A percentile compares a stretch with the other conserved stretches of the same genome.
These are phyloP conservation scores for Lepidothrix coronata DNA, from an alignment of 2,113 vertebrate genomes.

Conservation along the genomic window DNA sequence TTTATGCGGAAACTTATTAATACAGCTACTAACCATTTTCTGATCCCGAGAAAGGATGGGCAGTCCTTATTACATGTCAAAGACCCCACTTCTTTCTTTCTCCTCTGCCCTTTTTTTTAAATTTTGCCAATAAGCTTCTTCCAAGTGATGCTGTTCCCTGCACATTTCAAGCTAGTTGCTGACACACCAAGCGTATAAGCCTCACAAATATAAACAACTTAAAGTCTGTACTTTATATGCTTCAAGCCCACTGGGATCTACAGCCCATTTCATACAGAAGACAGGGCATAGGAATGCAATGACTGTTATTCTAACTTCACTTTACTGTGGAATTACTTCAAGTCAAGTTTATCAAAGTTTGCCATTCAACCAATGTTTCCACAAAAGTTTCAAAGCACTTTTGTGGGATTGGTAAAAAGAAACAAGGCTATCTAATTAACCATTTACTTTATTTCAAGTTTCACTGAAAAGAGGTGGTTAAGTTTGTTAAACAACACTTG, in stretches of 20 bases:
- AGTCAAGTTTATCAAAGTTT: background rate
- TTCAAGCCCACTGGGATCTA: background rate
- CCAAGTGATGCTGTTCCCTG: background rate
- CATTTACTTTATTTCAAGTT: background rate
- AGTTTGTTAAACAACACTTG: background rate
- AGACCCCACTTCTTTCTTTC: background rate
- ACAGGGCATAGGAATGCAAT: background rate
- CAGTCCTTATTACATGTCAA: background rate
- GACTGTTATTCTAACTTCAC: background rate
- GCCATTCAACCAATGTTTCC: background rate
- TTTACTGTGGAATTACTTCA: background rate
- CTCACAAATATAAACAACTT: background rate
- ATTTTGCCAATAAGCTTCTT: background rate
- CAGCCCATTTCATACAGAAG: background rate
- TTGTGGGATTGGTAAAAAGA: accelerated
- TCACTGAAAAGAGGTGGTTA: background rate
- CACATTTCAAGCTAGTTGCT: background rate
- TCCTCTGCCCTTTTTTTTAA: background rate
- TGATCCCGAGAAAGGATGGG: background rate
- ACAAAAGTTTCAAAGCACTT: background rate
- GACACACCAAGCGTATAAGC: background rate
- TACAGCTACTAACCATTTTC: background rate
- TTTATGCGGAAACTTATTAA: background rate
- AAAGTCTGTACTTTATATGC: background rate
- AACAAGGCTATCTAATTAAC: background rate